Percentiles rank a stretch among this genome's conserved stretches.
Conservation (phyloP, 2,888 invertebrate species). For the Clitarchus hookeri region DNA sequence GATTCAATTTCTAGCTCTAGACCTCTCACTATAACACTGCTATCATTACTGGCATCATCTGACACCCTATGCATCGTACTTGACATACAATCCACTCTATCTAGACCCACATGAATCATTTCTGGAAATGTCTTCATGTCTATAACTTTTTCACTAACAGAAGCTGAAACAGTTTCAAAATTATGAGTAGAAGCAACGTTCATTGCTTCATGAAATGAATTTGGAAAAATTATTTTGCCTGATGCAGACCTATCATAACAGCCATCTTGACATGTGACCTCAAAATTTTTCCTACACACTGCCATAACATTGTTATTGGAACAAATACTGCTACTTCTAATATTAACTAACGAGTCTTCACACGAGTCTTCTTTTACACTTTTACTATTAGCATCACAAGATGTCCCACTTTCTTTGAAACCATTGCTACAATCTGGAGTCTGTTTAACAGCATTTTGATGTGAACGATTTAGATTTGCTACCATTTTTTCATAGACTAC, state of each 20-base stretch:
- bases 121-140: neutral
- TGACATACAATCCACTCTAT: neutral
- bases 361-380: neutral
- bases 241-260: neutral
- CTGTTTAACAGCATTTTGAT: too few relatives aligned
- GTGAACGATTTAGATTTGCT: too few relatives aligned
- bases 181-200: neutral
- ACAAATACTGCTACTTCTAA: neutral
- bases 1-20: constrained; percentile 30
- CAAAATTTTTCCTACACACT: neutral
- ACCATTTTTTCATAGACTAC: too few relatives aligned
- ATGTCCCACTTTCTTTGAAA: neutral
- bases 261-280: neutral
- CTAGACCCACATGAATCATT: neutral
- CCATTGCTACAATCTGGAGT: neutral
- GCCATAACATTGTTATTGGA: neutral
- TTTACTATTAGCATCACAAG: neutral
- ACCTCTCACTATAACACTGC: constrained; percentile 29
- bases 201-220: neutral
- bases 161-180: neutral
- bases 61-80: neutral
- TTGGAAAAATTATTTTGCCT: neutral
- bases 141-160: neutral
- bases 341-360: neutral
- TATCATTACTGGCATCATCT: constrained; percentile 34